phyloP scores from a whole-genome alignment of 2,888 invertebrate species.

The Galerucella calmariensis region DNA sequence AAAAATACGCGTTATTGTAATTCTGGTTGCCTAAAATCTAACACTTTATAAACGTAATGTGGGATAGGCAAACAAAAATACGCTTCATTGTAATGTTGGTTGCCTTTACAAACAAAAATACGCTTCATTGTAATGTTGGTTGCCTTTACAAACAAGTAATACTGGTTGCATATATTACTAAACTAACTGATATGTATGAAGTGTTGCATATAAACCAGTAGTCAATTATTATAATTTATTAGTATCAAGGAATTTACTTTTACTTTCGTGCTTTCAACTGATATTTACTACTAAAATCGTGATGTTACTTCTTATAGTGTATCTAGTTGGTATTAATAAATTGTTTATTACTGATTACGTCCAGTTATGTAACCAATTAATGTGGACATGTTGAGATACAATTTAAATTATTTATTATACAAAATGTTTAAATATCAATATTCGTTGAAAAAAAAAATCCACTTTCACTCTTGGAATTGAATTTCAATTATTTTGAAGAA shows the following conservation, averaged over 20 bases:
- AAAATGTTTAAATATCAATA: no score
- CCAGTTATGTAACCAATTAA: not conserved
- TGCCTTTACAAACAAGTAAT: not conserved
- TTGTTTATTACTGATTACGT: not conserved
- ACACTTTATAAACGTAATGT: no score
- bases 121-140: not conserved
- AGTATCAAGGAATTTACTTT: slow-evolving; percentile 27
- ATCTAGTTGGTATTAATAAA: not conserved
- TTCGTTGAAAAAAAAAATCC: no score
- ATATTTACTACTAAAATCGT: slow-evolving; percentile 22
- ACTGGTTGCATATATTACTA: slow-evolving; percentile 17
- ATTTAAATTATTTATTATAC: not conserved
- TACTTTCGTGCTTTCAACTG: slow-evolving; percentile 26
- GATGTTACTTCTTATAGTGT: slow-evolving; percentile 7
- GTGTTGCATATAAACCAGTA: not conserved
- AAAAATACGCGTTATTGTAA: not conserved
- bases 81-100: not conserved
- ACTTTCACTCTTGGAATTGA: no score
- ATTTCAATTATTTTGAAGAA: slow-evolving; percentile 6
- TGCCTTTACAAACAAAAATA: no score
- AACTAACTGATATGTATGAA: not conserved
- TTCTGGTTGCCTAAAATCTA: not conserved
- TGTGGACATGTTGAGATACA: not conserved
- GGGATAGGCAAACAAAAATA: slow-evolving; percentile 1
- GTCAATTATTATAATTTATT: not conserved